Conservation (phyloP, 2,113 vertebrate species). For the Corythornis cristatus region DNA sequence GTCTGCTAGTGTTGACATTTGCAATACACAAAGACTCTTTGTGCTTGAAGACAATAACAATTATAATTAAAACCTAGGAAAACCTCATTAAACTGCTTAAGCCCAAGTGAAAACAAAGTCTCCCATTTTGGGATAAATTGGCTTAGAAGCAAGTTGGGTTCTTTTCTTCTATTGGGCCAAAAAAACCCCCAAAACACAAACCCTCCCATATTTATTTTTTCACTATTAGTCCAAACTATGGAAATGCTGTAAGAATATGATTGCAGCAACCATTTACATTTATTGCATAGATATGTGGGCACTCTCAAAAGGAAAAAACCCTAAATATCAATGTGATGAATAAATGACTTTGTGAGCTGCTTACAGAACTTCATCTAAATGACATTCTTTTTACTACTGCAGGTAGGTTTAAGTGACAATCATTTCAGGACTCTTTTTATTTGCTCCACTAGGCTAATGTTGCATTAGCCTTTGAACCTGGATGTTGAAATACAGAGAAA, state of each 20-base stretch:
- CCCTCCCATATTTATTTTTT: not conserved
- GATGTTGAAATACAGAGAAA: not conserved
- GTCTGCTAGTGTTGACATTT: not conserved
- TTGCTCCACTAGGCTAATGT: not conserved
- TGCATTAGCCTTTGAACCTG: not conserved
- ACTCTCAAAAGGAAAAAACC: not conserved
- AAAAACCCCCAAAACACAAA: not conserved
- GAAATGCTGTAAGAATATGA: not conserved
- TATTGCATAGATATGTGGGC: not conserved
- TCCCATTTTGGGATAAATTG: not conserved
- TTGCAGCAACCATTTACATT: not conserved
- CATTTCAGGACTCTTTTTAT: not conserved
- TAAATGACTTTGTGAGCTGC: not conserved
- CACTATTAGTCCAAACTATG: not conserved
- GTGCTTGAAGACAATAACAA: constrained; percentile 5
- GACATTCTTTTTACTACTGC: not conserved
- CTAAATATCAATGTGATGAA: not conserved
- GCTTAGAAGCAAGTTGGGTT: not conserved
- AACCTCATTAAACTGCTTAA: constrained; percentile 13
- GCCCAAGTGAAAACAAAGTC: not conserved
- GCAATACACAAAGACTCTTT: not conserved
- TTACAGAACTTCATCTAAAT: not conserved
- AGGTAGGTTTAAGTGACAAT: not conserved
- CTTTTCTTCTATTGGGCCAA: not conserved
- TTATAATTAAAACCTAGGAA: constrained; percentile 21